A percentile compares a stretch with the other conserved stretches of the same genome.
Evolutionary conservation across 2,888 invertebrate genomes (phyloP).

Genomic region (Scaptomyza caliginosa): DNA sequence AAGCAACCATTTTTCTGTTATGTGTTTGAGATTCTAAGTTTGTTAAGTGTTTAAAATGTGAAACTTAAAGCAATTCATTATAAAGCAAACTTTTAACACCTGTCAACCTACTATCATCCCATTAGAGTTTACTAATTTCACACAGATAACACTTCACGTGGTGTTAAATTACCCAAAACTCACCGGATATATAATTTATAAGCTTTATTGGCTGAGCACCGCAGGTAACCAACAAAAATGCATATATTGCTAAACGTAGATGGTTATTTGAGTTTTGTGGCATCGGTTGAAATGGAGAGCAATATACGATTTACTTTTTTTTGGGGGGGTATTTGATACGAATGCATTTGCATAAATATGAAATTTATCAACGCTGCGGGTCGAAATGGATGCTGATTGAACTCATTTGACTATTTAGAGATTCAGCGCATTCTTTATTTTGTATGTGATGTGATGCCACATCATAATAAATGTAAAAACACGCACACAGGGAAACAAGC

Average conservation of each 20-base stretch:
- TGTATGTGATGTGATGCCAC: slow-evolving; percentile 35
- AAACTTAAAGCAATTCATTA: neutral
- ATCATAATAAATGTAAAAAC: slow-evolving; percentile 44
- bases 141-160: slow-evolving; percentile 29
- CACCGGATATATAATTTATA: slow-evolving; percentile 72
- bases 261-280: slow-evolving; percentile 47
- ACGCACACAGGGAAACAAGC: slow-evolving; percentile 5
- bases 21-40: neutral
- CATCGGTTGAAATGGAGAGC: slow-evolving; percentile 20
- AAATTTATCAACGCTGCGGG: slow-evolving; percentile 68
- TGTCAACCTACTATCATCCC: slow-evolving; percentile 19
- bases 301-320: slow-evolving; percentile 46
- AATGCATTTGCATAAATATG: slow-evolving; percentile 76
- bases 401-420: slow-evolving; percentile 74
- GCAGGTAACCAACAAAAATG: slow-evolving; percentile 58
- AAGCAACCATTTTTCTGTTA: neutral
- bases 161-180: slow-evolving; percentile 56
- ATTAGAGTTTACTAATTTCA: slow-evolving; percentile 38
- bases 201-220: slow-evolving; percentile 35
- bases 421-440: slow-evolving; percentile 58
- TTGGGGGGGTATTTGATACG: slow-evolving; percentile 37
- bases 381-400: slow-evolving; percentile 77
- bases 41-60: neutral
- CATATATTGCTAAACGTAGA: slow-evolving; percentile 61
- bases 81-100: slow-evolving; percentile 12